Conservation (phyloP, 1,140 invertebrate species). For the Platyscapa corneri region DNA sequence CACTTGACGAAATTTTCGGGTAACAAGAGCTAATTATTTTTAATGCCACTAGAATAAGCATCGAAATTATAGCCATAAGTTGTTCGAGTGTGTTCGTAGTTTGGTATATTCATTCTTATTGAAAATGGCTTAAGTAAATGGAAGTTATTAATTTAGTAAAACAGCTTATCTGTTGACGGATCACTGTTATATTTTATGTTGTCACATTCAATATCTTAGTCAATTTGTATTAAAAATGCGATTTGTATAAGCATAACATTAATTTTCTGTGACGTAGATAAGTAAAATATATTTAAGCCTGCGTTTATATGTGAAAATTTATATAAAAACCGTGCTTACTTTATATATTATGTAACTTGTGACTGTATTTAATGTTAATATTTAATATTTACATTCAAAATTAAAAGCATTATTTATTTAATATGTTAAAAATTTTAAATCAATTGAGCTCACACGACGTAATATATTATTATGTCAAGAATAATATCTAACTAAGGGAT, state of each 20-base stretch:
- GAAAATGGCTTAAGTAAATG: background rate
- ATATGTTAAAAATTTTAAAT: background rate
- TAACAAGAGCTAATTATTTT: background rate
- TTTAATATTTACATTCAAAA: background rate
- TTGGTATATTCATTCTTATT: background rate
- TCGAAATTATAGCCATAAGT: background rate
- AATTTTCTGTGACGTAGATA: no score
- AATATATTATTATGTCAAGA: background rate
- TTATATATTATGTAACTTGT: background rate
- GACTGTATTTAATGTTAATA: background rate
- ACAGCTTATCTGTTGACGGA: background rate
- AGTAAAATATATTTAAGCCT: background rate
- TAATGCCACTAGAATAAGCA: background rate
- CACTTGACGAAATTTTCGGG: background rate
- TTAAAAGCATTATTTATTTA: background rate
- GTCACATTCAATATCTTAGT: background rate
- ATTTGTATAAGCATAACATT: background rate
- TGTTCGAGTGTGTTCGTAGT: background rate
- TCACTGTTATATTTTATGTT: constrained; percentile 16
- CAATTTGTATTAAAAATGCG: background rate
- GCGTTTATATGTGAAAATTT: background rate
- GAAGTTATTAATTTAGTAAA: background rate
- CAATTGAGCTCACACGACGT: background rate
- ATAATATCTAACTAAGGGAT: background rate
- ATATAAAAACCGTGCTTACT: background rate